Conservation (phyloP, 2,113 vertebrate genomes). For the Brachyistius frenatus region DNA sequence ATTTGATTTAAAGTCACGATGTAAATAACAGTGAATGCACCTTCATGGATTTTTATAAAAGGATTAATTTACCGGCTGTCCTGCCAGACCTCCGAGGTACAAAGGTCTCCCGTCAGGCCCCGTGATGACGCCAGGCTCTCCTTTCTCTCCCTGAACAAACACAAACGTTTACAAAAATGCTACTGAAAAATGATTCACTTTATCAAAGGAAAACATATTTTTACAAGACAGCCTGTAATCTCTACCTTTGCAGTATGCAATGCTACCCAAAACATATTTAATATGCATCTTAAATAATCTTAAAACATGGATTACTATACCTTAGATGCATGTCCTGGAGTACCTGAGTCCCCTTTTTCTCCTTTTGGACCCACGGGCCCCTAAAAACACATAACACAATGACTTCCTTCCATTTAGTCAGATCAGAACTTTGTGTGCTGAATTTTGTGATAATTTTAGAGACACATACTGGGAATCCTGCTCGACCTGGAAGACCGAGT, state of each 20-base stretch:
- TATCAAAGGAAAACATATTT: too few species aligned
- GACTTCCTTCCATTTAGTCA: neutral
- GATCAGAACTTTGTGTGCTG: neutral
- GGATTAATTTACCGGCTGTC: constrained; percentile 64
- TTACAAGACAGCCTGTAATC: too few species aligned
- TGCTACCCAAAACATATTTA: neutral
- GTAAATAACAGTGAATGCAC: neutral
- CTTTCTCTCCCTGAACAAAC: constrained; percentile 81
- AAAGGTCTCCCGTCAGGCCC: constrained; percentile 78
- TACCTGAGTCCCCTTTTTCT: constrained; percentile 76
- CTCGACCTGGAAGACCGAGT: constrained; percentile 54
- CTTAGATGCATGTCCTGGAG: constrained; percentile 77
- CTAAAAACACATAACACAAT: constrained; percentile 46
- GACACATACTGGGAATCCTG: constrained; percentile 79
- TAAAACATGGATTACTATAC: constrained; percentile 41
- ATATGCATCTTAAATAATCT: neutral
- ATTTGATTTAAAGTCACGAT: too few species aligned
- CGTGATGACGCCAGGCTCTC: constrained; percentile 81
- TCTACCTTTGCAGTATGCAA: too few species aligned
- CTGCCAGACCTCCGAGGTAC: constrained; percentile 68
- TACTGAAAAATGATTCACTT: neutral
- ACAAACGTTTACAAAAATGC: neutral
- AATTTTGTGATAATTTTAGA: neutral
- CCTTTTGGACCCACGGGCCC: constrained; percentile 82
- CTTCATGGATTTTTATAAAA: neutral